Conservation (phyloP, 2,113 vertebrate genomes). For the Platysteira castanea region DNA sequence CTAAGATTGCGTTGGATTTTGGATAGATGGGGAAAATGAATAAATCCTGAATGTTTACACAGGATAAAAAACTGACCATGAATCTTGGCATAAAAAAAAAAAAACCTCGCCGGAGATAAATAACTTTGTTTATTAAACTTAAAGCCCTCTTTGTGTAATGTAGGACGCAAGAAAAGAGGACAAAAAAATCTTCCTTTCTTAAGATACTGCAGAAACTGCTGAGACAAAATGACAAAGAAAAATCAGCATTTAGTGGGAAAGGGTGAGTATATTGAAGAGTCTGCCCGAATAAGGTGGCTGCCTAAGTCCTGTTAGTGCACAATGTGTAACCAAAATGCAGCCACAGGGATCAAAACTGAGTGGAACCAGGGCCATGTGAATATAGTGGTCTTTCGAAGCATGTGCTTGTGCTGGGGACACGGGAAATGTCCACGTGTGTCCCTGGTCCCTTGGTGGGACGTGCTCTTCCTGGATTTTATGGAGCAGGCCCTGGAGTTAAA, state of each 20-base stretch:
- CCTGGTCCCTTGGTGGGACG: rapidly evolving
- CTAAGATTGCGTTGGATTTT: rapidly evolving
- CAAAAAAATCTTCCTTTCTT: rapidly evolving
- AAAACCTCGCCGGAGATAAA: rapidly evolving
- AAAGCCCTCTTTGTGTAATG: rapidly evolving
- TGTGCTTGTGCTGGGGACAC: rapidly evolving
- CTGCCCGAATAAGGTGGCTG: neutral
- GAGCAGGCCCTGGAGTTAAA: neutral
- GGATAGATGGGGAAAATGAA: rapidly evolving
- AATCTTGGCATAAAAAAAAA: rapidly evolving
- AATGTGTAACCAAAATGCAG: rapidly evolving
- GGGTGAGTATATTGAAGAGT: neutral
- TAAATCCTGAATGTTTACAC: rapidly evolving
- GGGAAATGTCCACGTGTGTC: rapidly evolving
- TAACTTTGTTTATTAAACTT: rapidly evolving
- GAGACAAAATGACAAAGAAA: neutral
- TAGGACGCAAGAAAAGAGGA: rapidly evolving
- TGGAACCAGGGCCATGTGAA: rapidly evolving
- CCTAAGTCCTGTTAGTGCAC: rapidly evolving
- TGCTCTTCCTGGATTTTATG: rapidly evolving
- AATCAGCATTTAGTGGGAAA: rapidly evolving
- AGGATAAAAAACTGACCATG: rapidly evolving
- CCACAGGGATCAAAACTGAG: rapidly evolving
- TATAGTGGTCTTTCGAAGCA: rapidly evolving
- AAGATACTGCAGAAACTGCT: neutral